Evolutionary conservation across 1,140 invertebrate species (phyloP).

Genomic region (Phymorhynchus buccinoides): DNA sequence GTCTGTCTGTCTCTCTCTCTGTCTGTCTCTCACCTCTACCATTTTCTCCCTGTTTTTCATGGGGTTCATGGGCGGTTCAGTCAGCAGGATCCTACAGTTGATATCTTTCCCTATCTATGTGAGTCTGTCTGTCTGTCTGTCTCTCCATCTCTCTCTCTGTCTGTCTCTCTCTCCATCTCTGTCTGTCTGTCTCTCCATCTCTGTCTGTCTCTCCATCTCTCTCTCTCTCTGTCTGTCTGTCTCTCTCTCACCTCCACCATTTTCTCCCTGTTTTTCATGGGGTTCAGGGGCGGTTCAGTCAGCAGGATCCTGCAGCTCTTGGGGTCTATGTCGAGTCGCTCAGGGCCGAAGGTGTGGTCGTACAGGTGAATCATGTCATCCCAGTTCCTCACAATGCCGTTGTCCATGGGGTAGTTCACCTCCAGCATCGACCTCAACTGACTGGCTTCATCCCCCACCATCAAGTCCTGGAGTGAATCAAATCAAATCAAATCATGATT

Average conservation of each 20-base stretch:
- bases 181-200: too few relatives aligned
- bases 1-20: too few relatives aligned
- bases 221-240: too few relatives aligned
- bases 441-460: constrained; percentile 99
- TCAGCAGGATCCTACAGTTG: too few relatives aligned
- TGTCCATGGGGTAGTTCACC: constrained; percentile 99
- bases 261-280: constrained; percentile 96
- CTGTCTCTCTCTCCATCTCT: too few relatives aligned
- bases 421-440: constrained; percentile 97
- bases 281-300: constrained; percentile 99
- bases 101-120: too few relatives aligned
- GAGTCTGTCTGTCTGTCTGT: too few relatives aligned
- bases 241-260: constrained; percentile 90
- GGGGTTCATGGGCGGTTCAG: constrained; percentile 99
- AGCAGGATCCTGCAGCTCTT: constrained; percentile 95
- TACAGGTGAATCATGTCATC: constrained; percentile 99
- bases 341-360: constrained; percentile 98
- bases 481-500: too few relatives aligned
- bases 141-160: too few relatives aligned
- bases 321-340: constrained; percentile 97
- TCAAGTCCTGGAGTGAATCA: constrained; percentile 99
- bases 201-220: too few relatives aligned
- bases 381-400: constrained; percentile 96
- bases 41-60: constrained; percentile 98
- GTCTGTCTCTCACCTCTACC: constrained; percentile 98